Base-by-base conservation (phyloP, 2,113 vertebrate genomes). In the Nannospalax galili region DNA sequence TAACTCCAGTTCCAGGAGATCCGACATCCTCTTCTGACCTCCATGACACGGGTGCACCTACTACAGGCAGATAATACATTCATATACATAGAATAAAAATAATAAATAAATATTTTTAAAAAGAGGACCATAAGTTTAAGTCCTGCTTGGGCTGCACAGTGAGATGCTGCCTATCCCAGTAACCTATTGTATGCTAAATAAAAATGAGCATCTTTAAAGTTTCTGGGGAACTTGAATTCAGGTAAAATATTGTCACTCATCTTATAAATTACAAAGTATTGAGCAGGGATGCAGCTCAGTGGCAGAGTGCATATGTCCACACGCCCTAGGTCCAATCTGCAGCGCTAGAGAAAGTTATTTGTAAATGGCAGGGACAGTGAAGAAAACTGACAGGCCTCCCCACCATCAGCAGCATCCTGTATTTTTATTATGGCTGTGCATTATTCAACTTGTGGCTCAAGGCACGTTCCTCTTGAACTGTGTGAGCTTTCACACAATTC, bases 171-270 rank as follows among this genome's bases (percentile, higher is more conserved):
- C 19, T 48, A 6, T n/a, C 19, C 8, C 0, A 75, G 62, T 32
- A 14, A 62, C 37, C 16, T 64, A 17, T 35, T 32, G 14, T 14
- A 22, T 35, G 35, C 64, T 79, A 48, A 74, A 30, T 93, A 74
- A 94, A 88, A 87, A 75, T 26, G 93, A 86, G 5, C 16, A 90
- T 32, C n/a, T 73, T 92, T 75, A 79, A 65, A 35, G 67, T 80
- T 90, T 80, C 77, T 75, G 93, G 60, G 16, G 24, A 70, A 7
- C 77, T 93, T 40, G 26, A 70, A 64, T 84, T 87, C 67, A 84
- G 42, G 32, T 88, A 62, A 96, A 72, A 82, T 85, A 42, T 1
- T 75, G 5, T 30, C 86, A 75, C 22, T 69, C 20, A 62, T 72
- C 17, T 84, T 62, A 45, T 58, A 92, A 84, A 77, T 77, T n/a